These are phyloP conservation scores for Hirudinaria manillensis DNA, from an alignment of 2,888 invertebrate species.

Conservation along the genomic window DNA sequence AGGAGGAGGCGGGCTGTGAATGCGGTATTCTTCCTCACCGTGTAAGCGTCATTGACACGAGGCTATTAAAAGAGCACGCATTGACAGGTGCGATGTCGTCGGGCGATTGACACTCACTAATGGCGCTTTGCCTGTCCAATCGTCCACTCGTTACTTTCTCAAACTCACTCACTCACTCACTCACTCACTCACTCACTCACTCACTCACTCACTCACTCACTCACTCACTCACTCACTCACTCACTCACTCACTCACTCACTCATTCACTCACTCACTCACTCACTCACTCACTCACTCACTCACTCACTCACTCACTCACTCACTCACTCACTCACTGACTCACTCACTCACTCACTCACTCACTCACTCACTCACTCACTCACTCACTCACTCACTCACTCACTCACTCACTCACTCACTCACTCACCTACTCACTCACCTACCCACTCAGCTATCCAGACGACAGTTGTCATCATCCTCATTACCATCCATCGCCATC, in stretches of 20 bases:
- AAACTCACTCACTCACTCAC: not conserved
- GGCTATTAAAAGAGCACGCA: too few relatives aligned
- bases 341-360: conserved; percentile 30
- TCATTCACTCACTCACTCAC: conserved; percentile 29
- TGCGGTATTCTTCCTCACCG: too few relatives aligned
- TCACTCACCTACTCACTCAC: conserved; percentile 31
- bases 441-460: not conserved
- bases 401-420: not conserved
- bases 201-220: not conserved
- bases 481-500: not conserved
- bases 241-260: conserved; percentile 20
- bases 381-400: conserved; percentile 32
- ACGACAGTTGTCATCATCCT: not conserved
- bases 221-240: not conserved
- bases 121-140: not conserved
- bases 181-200: not conserved
- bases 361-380: conserved; percentile 32
- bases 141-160: not conserved
- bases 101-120: too few relatives aligned
- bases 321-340: conserved; percentile 32
- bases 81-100: too few relatives aligned
- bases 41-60: not conserved
- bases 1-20: not conserved
- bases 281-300: conserved; percentile 36
- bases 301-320: conserved; percentile 34